A percentile compares a stretch with the other conserved stretches of the same genome.
Evolutionary conservation across 2,113 vertebrate species (phyloP).

Genomic region (Amazona vittata): DNA sequence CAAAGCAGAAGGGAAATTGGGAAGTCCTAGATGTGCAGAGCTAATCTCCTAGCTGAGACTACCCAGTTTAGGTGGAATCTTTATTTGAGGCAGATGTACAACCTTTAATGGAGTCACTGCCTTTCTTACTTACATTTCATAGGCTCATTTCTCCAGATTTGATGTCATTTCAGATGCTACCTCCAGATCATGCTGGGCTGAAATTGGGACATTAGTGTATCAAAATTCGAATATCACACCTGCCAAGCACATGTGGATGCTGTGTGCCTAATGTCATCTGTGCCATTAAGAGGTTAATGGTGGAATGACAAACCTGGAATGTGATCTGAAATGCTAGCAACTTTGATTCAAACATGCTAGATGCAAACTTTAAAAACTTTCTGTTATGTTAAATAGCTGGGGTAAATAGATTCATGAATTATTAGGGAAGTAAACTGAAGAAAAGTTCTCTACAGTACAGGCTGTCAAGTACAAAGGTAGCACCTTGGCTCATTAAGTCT

Average conservation of each 20-base stretch:
- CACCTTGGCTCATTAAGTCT: not conserved
- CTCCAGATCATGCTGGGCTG: not conserved
- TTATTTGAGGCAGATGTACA: not conserved
- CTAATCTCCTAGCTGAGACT: not conserved
- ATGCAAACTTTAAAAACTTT: not conserved
- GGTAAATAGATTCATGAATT: not conserved
- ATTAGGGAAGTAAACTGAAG: not conserved
- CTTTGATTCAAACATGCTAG: not conserved
- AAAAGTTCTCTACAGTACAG: not conserved
- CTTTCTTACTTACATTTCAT: not conserved
- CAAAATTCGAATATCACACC: not conserved
- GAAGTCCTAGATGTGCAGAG: not conserved
- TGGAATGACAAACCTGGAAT: not conserved
- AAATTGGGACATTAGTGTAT: not conserved
- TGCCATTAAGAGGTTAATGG: not conserved
- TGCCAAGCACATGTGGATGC: accelerated
- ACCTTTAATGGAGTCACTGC: not conserved
- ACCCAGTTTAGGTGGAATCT: not conserved
- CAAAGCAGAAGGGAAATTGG: not conserved
- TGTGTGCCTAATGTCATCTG: not conserved
- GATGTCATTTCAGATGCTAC: not conserved
- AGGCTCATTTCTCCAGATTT: not conserved
- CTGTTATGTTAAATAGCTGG: not conserved
- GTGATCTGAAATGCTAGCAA: not conserved
- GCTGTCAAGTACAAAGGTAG: not conserved